phyloP scores from a whole-genome alignment of 2,888 invertebrate genomes.

The Acleris holmiana region DNA sequence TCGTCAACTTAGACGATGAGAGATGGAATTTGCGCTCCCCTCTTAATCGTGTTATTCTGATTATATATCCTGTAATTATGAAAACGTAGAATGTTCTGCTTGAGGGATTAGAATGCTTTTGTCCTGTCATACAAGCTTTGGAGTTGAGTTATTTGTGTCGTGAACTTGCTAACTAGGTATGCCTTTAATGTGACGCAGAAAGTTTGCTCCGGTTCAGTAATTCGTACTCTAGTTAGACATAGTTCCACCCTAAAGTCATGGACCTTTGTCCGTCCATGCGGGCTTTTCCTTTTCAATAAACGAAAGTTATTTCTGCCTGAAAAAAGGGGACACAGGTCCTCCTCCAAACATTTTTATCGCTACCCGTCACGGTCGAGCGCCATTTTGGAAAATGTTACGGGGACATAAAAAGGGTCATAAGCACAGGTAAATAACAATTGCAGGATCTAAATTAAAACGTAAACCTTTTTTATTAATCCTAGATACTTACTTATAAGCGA shows the following conservation, averaged over 20 bases:
- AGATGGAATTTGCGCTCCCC: conserved; percentile 50
- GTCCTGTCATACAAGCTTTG: conserved; percentile 13
- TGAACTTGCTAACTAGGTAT: conserved; percentile 13
- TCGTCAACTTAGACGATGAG: conserved; percentile 45
- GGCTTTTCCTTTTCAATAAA: conserved; percentile 25
- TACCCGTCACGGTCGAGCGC: conserved; percentile 17
- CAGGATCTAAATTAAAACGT: conserved; percentile 29
- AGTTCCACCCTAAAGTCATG: conserved; percentile 27
- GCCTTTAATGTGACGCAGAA: conserved; percentile 21
- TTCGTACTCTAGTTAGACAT: conserved; percentile 23
- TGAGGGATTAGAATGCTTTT: conserved; percentile 26
- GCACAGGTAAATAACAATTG: conserved; percentile 24
- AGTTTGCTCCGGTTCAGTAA: conserved; percentile 25
- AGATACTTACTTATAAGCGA: conserved; percentile 1
- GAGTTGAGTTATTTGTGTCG: conserved; percentile 26
- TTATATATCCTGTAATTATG: conserved; percentile 60
- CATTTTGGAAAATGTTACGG: conserved; percentile 33
- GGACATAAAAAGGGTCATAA: conserved; percentile 22
- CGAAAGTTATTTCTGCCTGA: conserved; percentile 16
- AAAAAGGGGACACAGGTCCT: conserved; percentile 12
- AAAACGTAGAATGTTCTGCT: conserved; percentile 42
- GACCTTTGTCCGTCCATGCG: conserved; percentile 25
- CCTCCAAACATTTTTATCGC: conserved; percentile 27
- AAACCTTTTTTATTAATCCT: conserved; percentile 8
- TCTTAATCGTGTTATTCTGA: conserved; percentile 58